Evolutionary conservation across 2,797 vertebrate species (phyloP).

Genomic region (Craterocephalus amniculus): DNA sequence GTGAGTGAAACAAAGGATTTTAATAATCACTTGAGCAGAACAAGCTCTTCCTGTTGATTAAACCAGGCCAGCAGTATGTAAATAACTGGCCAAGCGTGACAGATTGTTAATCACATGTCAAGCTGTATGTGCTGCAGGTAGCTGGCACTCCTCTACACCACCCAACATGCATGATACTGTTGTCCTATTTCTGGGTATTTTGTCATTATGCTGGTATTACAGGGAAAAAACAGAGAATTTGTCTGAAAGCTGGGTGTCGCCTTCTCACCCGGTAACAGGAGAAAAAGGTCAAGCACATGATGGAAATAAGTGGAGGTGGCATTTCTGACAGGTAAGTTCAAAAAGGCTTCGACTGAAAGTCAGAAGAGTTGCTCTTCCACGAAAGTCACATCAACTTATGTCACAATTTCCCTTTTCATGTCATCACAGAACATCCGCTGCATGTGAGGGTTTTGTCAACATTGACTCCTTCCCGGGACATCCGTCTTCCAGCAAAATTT

Average conservation of each 20-base stretch:
- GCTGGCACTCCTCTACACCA: constrained; percentile 31
- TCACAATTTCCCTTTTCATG: constrained; percentile 5
- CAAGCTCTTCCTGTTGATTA: constrained; percentile 41
- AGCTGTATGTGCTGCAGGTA: constrained; percentile 41
- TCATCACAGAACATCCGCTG: neutral
- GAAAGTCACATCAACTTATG: constrained; percentile 2
- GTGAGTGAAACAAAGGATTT: constrained; percentile 15
- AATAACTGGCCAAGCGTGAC: constrained; percentile 34
- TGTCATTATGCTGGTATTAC: constrained; percentile 27
- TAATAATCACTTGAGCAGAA: constrained; percentile 9
- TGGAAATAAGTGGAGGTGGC: constrained; percentile 32
- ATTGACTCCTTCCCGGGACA: constrained; percentile 30
- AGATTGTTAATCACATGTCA: constrained; percentile 55
- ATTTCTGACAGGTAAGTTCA: constrained; percentile 38
- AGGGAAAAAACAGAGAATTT: constrained; percentile 27
- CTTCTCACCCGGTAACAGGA: constrained; percentile 8
- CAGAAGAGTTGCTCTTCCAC: constrained; percentile 5
- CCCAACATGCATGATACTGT: constrained; percentile 26
- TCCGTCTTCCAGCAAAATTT: constrained; percentile 24
- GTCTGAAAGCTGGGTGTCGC: constrained; percentile 39
- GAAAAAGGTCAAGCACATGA: constrained; percentile 33
- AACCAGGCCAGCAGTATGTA: constrained; percentile 6
- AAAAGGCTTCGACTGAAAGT: constrained; percentile 16
- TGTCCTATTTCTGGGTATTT: constrained; percentile 47
- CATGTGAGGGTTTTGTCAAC: constrained; percentile 29